These are phyloP conservation scores for Eupelmus urozonus DNA, from an alignment of 2,888 invertebrate genomes.

Conservation along the genomic window DNA sequence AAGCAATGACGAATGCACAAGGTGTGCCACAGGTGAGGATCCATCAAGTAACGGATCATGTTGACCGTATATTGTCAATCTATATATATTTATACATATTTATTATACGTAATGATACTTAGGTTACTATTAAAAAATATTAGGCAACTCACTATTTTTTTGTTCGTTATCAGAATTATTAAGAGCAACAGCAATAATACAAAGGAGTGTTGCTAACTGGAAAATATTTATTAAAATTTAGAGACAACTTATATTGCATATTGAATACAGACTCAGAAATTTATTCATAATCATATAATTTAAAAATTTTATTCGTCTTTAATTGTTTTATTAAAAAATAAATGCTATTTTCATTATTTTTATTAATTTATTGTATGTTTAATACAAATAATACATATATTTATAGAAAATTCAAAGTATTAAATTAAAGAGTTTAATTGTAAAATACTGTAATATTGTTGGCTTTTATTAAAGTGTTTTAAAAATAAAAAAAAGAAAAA, in stretches of 20 bases:
- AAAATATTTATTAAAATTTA: too few relatives aligned
- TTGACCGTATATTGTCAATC: slow-evolving; percentile 61
- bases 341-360: slow-evolving; percentile 2
- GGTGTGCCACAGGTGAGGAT: slow-evolving; percentile 75
- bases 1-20: slow-evolving; percentile 71
- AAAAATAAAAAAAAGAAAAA: too few relatives aligned
- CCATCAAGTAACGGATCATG: slow-evolving; percentile 69
- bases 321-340: not conserved
- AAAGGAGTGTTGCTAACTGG: too few relatives aligned
- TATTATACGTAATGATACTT: slow-evolving; percentile 44
- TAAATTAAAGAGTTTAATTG: too few relatives aligned
- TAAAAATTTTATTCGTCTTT: not conserved
- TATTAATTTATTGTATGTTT: not conserved
- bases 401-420: too few relatives aligned
- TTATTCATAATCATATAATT: not conserved
- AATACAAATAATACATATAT: too few relatives aligned
- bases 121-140: slow-evolving; percentile 26
- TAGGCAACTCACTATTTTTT: slow-evolving; percentile 29
- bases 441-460: too few relatives aligned
- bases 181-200: slow-evolving; percentile 37
- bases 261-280: too few relatives aligned
- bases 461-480: too few relatives aligned
- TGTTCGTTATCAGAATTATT: slow-evolving; percentile 19
- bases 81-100: slow-evolving; percentile 36
- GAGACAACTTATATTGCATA: too few relatives aligned